Evolutionary conservation across 1,140 invertebrate species (phyloP), one percentile per base, ranked within the genome.

Genomic region (Bombus confusus): DNA sequence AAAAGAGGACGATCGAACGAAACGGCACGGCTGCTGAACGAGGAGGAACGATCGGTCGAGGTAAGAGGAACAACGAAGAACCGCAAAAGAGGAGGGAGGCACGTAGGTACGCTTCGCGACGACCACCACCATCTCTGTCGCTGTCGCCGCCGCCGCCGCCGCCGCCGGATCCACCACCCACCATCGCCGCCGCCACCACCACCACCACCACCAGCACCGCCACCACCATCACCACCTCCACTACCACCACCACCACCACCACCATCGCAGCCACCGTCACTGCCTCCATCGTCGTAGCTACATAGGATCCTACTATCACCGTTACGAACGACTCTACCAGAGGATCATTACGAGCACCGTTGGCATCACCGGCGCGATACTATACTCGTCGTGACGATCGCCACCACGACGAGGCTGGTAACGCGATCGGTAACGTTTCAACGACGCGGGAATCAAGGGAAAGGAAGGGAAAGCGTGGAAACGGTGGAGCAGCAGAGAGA

Each of bases 71-170:
- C 15, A 31, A 64, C 62, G 37, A 83, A 80, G 74, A 85, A 80
- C 41, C 41, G 80, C 73, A 37, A 59, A 83, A 71, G 86, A 87
- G 79, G 83, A 76, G 66, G 57, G 47, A 52, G 47, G 47, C 47
- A 78, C 66, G 15, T 62, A 47, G 39, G 66, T 75, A 64, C 75
- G 34, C 47, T 47, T 62, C 69, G 39, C 31, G 59, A 79, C 76
- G 71, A 69, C 41, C 62, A 86, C 88, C 68, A 88, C 78, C 83
- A 76, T 79, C 87, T 62, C 52, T 75, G 73, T 57, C 82, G 68
- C 25, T 52, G 43, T 68, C 74, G 47, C 64, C 69, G 68, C 64
- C n/a, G 28, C 79, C 43, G n/a, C 31, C 31, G 18, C 80, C 71
- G n/a, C 59, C 81, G 22, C 43, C 41, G 22, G 37, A 39, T 47